phyloP scores from a whole-genome alignment of 2,113 vertebrate genomes.

The Enhydra lutris region DNA sequence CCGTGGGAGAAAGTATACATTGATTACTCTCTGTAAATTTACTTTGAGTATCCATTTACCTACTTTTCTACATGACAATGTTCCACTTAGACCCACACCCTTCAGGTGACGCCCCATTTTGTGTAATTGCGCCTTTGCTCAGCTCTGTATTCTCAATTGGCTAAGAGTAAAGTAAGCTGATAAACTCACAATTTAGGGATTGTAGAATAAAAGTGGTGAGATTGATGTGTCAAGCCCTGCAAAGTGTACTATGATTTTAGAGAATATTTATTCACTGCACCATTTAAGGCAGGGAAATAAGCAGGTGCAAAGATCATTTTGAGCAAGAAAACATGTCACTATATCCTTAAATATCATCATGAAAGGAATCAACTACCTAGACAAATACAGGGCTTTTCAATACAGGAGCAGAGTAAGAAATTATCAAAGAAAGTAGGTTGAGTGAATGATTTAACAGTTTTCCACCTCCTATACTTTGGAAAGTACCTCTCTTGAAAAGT shows the following conservation, averaged over 20 bases:
- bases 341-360: neutral
- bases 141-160: neutral
- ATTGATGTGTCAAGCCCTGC: neutral
- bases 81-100: neutral
- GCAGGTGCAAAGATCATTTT: neutral
- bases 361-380: neutral
- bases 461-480: neutral
- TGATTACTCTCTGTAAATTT: neutral
- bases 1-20: neutral
- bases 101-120: neutral
- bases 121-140: neutral
- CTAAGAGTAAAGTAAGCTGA: neutral
- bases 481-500: neutral
- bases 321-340: neutral
- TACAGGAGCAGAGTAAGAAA: neutral
- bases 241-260: neutral
- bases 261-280: neutral
- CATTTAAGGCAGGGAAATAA: neutral
- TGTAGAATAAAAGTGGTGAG: neutral
- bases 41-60: neutral
- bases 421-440: neutral
- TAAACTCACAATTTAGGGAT: neutral
- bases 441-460: neutral
- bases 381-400: neutral
- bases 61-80: neutral